A percentile compares a stretch with the other conserved stretches of the same genome.
phyloP scores from a whole-genome alignment of 2,888 invertebrate species.

The Apodemia duryi region DNA sequence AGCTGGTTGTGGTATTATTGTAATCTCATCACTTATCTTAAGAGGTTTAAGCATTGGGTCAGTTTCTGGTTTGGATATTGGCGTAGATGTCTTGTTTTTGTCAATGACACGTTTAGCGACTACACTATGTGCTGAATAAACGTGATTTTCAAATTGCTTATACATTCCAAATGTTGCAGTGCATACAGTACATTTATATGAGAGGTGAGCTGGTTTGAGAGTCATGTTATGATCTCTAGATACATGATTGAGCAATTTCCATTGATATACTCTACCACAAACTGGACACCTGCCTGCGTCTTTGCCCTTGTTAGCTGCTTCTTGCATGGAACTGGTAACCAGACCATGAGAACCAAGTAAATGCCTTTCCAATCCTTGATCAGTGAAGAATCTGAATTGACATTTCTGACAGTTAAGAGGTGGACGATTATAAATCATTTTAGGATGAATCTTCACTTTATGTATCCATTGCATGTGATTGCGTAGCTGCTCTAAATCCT shows the following conservation, averaged over 20 bases:
- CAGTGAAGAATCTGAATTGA: constrained; percentile 97
- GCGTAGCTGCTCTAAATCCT: constrained; percentile 95
- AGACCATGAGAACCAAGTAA: constrained; percentile 95
- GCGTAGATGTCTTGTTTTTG: constrained; percentile 78
- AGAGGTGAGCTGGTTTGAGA: constrained; percentile 94
- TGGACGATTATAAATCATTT: constrained; percentile 96
- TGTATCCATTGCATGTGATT: constrained; percentile 99
- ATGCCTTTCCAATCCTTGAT: constrained; percentile 97
- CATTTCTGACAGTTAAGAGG: constrained; percentile 98
- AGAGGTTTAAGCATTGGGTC: constrained; percentile 89
- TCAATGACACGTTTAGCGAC: constrained; percentile 93
- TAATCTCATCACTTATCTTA: constrained; percentile 95
- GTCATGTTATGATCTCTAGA: constrained; percentile 96
- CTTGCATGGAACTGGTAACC: constrained; percentile 97
- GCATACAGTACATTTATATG: constrained; percentile 97
- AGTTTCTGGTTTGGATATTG: constrained; percentile 47
- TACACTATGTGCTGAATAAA: constrained; percentile 95
- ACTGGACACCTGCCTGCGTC: constrained; percentile 97
- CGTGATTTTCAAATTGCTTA: constrained; percentile 96
- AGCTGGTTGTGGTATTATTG: constrained; percentile 94
- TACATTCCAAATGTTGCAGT: constrained; percentile 97
- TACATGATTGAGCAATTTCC: constrained; percentile 95
- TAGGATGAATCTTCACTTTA: constrained; percentile 97
- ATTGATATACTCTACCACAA: constrained; percentile 89
- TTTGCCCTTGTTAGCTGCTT: constrained; percentile 96